Evolutionary conservation across 2,888 invertebrate genomes (phyloP).

Genomic region (Philereme transversata): DNA sequence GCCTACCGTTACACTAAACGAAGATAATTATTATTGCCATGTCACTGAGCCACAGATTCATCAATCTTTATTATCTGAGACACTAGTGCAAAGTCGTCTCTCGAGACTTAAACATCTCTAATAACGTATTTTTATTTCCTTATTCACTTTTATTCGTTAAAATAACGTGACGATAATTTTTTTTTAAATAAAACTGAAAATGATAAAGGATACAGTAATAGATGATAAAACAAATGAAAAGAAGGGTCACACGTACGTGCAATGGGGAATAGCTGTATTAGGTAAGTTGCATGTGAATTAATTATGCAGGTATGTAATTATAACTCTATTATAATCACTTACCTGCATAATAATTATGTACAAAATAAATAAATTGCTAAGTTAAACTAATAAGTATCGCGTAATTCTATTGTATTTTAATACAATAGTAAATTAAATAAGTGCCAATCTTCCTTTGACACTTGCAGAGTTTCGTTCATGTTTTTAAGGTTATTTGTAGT

Average conservation of each 20-base stretch:
- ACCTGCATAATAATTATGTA: no score
- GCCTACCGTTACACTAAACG: background rate
- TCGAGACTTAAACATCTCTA: background rate
- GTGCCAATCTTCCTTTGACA: no score
- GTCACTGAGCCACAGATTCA: background rate
- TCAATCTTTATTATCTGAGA: background rate
- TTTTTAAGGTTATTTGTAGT: no score
- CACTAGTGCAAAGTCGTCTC: background rate
- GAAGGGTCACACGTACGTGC: slow-evolving; percentile 14
- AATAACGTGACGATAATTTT: background rate
- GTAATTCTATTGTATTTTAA: no score
- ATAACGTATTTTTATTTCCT: background rate
- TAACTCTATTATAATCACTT: no score
- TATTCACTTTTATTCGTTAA: background rate
- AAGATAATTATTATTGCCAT: background rate
- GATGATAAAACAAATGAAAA: background rate
- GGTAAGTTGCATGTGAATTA: slow-evolving; percentile 6
- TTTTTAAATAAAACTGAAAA: background rate
- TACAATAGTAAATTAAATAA: no score
- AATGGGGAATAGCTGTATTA: slow-evolving; percentile 22
- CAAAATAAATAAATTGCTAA: no score
- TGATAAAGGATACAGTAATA: background rate
- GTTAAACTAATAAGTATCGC: no score
- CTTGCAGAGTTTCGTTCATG: no score
- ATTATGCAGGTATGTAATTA: no score